Evolutionary conservation across 2,888 invertebrate genomes (phyloP).

Genomic region (Erebia aethiops): DNA sequence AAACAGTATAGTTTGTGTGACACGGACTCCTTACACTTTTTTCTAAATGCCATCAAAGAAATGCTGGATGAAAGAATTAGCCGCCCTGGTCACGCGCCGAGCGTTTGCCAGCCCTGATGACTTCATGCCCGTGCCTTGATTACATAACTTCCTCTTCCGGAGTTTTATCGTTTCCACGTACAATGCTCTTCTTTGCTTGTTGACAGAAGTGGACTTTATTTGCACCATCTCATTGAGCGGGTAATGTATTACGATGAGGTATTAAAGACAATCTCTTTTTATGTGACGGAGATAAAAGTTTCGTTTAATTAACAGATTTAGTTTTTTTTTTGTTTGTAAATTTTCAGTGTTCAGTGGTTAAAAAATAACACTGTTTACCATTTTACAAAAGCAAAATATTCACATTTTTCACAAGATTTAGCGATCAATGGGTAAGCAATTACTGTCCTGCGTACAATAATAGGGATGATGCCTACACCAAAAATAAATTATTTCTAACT

Average conservation of each 20-base stretch:
- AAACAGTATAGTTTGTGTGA: slow-evolving; percentile 8
- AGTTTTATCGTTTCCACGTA: slow-evolving; percentile 9
- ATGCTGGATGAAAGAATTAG: slow-evolving; percentile 47
- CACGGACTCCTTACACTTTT: slow-evolving; percentile 10
- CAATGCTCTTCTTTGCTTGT: slow-evolving; percentile 17
- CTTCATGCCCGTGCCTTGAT: slow-evolving; percentile 55
- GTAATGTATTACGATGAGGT: slow-evolving; percentile 2
- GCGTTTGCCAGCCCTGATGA: slow-evolving; percentile 56
- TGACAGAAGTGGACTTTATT: slow-evolving; percentile 9
- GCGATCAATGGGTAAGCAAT: too few relatives aligned
- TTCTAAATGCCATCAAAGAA: slow-evolving; percentile 30
- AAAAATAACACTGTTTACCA: too few relatives aligned
- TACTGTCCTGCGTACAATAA: too few relatives aligned
- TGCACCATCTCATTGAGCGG: background rate
- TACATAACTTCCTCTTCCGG: slow-evolving; percentile 33
- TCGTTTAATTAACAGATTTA: slow-evolving; percentile 12
- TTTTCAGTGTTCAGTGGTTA: background rate
- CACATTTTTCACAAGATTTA: too few relatives aligned
- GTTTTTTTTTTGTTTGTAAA: too few relatives aligned
- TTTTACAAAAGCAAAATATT: too few relatives aligned
- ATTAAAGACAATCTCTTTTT: background rate
- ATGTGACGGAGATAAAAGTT: background rate
- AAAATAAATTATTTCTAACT: too few relatives aligned
- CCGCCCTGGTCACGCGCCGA: slow-evolving; percentile 52
- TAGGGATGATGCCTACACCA: too few relatives aligned